Evolutionary conservation across 2,113 vertebrate genomes (phyloP).

Genomic region (Chlorodrepanis virens): DNA sequence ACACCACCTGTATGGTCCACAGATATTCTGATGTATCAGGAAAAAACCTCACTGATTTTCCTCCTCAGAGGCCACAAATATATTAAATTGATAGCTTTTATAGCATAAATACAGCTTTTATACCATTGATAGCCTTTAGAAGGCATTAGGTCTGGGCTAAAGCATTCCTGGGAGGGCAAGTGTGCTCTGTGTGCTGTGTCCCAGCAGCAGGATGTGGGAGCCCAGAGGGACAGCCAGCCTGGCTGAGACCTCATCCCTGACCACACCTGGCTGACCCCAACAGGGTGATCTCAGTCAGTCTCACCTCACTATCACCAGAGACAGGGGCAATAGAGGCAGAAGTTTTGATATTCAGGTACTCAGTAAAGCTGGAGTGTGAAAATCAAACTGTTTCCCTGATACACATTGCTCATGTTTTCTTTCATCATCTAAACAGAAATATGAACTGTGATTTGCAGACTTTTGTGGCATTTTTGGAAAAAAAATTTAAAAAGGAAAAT

Average conservation of each 20-base stretch:
- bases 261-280: fast-evolving
- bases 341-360: not conserved
- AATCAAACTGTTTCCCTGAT: not conserved
- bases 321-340: not conserved
- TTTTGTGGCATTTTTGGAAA: not conserved
- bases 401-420: not conserved
- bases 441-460: not conserved
- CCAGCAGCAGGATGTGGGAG: not conserved
- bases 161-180: not conserved
- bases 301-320: not conserved
- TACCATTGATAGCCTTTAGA: not conserved
- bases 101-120: not conserved
- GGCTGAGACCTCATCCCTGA: not conserved
- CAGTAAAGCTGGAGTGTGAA: not conserved
- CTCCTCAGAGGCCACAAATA: not conserved
- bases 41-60: not conserved
- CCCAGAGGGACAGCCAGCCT: not conserved
- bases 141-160: not conserved
- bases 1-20: fast-evolving
- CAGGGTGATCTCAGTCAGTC: not conserved
- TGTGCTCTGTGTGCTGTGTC: not conserved
- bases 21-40: not conserved
- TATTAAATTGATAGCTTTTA: not conserved
- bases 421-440: not conserved
- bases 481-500: not conserved